Evolutionary conservation across 1,140 invertebrate species (phyloP).

Genomic region (Euwallacea fornicatus): DNA sequence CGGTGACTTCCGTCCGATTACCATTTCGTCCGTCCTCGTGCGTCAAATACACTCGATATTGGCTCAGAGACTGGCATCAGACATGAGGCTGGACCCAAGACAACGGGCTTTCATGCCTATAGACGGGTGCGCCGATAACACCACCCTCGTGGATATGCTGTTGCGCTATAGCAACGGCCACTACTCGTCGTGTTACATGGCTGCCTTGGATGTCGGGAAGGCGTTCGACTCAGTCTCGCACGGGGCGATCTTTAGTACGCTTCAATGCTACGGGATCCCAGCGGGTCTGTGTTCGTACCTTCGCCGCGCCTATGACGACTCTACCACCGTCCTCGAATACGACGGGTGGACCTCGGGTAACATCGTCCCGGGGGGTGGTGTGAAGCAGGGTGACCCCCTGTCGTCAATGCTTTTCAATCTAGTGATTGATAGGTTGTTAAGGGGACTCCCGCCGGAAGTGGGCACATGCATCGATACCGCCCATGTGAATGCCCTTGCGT

Average conservation of each 20-base stretch:
- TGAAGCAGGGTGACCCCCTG: conserved; percentile 59
- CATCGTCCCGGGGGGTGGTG: conserved; percentile 50
- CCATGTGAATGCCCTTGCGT: not conserved
- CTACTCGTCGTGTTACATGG: conserved; percentile 33
- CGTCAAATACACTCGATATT: conserved; percentile 18
- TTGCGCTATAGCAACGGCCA: conserved; percentile 9
- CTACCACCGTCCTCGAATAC: conserved; percentile 40
- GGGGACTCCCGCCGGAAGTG: not conserved
- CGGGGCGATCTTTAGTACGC: conserved; percentile 41
- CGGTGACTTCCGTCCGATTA: conserved; percentile 22
- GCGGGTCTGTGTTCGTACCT: conserved; percentile 36
- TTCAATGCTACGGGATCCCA: conserved; percentile 21
- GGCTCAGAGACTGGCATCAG: not conserved
- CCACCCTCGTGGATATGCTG: conserved; percentile 13
- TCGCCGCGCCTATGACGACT: conserved; percentile 36
- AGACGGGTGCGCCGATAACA: conserved; percentile 37
- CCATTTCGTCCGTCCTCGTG: conserved; percentile 1
- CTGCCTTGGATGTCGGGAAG: conserved; percentile 49
- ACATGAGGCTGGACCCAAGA: not conserved
- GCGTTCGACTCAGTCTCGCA: conserved; percentile 54
- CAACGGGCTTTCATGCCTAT: conserved; percentile 34
- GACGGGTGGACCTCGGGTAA: conserved; percentile 25
- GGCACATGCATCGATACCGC: not conserved
- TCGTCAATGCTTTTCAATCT: conserved; percentile 44
- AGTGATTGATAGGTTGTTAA: not conserved